phyloP scores from a whole-genome alignment of 2,888 invertebrate species.

The Hydrotaea diabolus region DNA sequence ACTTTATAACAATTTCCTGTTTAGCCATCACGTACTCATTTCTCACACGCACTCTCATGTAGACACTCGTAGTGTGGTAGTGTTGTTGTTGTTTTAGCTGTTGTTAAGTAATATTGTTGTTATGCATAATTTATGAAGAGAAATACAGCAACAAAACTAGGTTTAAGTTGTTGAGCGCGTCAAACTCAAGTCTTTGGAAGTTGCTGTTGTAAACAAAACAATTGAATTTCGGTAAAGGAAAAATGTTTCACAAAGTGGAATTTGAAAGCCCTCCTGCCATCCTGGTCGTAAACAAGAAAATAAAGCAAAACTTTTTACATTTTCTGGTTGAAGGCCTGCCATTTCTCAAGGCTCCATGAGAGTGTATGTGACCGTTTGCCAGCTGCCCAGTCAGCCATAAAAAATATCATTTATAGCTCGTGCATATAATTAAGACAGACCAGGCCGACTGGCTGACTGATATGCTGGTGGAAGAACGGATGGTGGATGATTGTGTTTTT shows the following conservation, averaged over 20 bases:
- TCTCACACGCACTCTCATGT: neutral
- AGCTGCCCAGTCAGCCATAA: constrained; percentile 69
- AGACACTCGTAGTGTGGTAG: no score
- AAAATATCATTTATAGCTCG: constrained; percentile 66
- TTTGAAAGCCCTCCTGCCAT: constrained; percentile 1
- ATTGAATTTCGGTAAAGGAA: constrained; percentile 4
- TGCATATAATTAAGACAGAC: constrained; percentile 55
- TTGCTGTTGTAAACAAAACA: constrained; percentile 13
- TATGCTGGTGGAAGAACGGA: neutral
- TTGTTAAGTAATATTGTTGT: constrained; percentile 54
- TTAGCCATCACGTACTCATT: constrained; percentile 34
- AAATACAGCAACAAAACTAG: neutral
- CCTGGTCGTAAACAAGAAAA: no score
- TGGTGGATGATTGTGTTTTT: constrained; percentile 33
- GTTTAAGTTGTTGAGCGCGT: constrained; percentile 13
- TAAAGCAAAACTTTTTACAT: neutral
- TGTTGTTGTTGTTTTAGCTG: neutral
- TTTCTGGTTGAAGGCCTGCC: constrained; percentile 61
- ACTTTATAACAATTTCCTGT: constrained; percentile 56
- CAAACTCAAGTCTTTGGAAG: neutral
- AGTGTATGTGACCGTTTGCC: constrained; percentile 66
- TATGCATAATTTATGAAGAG: constrained; percentile 45
- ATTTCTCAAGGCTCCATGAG: neutral
- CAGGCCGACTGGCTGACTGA: neutral
- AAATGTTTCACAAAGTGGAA: neutral